Evolutionary conservation across 2,888 invertebrate genomes (phyloP).

Genomic region (Heteromurus nitidus): DNA sequence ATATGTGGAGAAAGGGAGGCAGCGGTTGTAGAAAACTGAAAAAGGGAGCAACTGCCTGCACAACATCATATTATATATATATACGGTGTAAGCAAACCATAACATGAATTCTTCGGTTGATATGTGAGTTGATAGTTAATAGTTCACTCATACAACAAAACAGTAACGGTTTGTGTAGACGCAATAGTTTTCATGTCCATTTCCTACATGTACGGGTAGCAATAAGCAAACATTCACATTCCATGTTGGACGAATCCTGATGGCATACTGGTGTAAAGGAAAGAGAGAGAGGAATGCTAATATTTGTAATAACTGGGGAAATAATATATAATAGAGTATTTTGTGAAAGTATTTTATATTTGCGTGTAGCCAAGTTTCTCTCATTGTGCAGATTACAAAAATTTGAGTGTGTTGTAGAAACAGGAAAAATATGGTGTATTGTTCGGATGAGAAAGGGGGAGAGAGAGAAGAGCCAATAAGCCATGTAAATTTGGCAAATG

Average conservation of each 20-base stretch:
- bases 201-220: too few species aligned
- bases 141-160: background rate
- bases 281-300: too few species aligned
- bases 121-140: slow-evolving; percentile 1
- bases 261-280: background rate
- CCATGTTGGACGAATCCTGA: background rate
- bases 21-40: slow-evolving; percentile 2
- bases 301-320: slow-evolving; percentile 16
- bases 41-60: background rate
- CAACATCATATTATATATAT: background rate
- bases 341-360: slow-evolving; percentile 53
- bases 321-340: slow-evolving; percentile 24
- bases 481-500: slow-evolving; percentile 29
- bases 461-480: slow-evolving; percentile 8
- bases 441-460: background rate
- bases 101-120: slow-evolving; percentile 5
- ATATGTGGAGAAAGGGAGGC: slow-evolving; percentile 45
- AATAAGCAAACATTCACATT: too few species aligned
- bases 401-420: too few species aligned
- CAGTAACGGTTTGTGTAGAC: slow-evolving; percentile 1
- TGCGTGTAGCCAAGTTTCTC: slow-evolving; percentile 60
- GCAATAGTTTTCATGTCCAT: slow-evolving; percentile 31
- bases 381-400: slow-evolving; percentile 34
- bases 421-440: too few species aligned
- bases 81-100: too few species aligned